Evolutionary conservation across 2,113 vertebrate genomes (phyloP).

Genomic region (Crotalus tigris): DNA sequence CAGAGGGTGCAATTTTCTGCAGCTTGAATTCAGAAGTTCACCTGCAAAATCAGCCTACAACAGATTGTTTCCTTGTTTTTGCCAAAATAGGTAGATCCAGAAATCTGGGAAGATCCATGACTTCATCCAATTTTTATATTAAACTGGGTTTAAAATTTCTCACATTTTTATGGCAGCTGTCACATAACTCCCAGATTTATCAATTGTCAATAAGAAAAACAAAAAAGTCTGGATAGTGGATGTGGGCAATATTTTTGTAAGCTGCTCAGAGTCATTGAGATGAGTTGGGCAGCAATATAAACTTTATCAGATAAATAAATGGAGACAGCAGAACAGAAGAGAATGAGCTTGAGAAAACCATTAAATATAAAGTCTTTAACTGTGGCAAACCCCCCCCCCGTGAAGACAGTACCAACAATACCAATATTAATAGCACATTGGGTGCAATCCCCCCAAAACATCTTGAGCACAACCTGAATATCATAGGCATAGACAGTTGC

Average conservation of each 20-base stretch:
- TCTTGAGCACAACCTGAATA: neutral
- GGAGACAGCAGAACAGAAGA: neutral
- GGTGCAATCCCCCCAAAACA: neutral
- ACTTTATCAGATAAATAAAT: neutral
- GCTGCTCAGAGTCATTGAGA: neutral
- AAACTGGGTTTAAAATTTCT: neutral
- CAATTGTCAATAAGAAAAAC: neutral
- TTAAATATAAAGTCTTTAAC: neutral
- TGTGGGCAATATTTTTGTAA: neutral
- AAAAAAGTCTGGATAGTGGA: neutral
- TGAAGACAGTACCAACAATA: neutral
- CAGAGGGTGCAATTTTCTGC: constrained; percentile 62
- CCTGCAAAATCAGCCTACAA: neutral
- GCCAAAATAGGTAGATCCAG: neutral
- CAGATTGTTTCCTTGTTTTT: neutral
- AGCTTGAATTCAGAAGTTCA: neutral
- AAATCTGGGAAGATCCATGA: neutral
- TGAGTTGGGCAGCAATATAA: neutral
- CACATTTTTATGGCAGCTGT: neutral
- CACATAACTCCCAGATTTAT: no score
- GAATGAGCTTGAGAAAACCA: neutral
- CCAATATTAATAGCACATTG: neutral
- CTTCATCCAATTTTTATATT: neutral
- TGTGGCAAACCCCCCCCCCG: fast-evolving
- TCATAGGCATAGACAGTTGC: neutral